Conservation (phyloP, 2,797 vertebrate species). For the Sarcoramphus papa region DNA sequence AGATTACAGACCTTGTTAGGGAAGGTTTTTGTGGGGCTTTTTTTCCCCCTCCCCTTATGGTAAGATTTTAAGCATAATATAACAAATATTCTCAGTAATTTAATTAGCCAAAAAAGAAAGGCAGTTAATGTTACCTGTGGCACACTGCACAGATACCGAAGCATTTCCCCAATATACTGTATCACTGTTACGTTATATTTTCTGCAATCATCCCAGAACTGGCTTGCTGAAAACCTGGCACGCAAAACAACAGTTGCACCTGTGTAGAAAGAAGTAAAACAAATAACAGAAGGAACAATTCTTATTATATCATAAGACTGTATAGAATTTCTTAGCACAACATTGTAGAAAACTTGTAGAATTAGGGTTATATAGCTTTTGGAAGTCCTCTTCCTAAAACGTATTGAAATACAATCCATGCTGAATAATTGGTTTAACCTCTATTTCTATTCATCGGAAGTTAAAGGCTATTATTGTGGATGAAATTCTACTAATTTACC, state of each 20-base stretch:
- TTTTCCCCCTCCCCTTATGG: background rate
- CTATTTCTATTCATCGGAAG: background rate
- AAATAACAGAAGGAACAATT: background rate
- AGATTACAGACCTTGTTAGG: background rate
- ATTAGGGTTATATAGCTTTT: background rate
- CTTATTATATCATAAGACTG: background rate
- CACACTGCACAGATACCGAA: slow-evolving; percentile 85
- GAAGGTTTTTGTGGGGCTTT: background rate
- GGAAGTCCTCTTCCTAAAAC: background rate
- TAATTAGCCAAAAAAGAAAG: background rate
- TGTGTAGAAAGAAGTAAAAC: slow-evolving; percentile 39
- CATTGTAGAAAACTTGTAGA: background rate
- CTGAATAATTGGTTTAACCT: background rate
- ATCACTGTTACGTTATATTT: slow-evolving; percentile 85
- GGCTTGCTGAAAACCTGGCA: slow-evolving; percentile 85
- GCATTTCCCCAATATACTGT: slow-evolving; percentile 88
- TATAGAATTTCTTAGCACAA: background rate
- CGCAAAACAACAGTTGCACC: slow-evolving; percentile 81
- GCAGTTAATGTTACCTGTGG: slow-evolving; percentile 74
- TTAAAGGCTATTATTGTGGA: background rate
- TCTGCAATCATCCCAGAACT: slow-evolving; percentile 89
- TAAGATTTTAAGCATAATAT: background rate
- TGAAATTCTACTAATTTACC: background rate
- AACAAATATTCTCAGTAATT: background rate
- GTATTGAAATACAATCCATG: background rate